Evolutionary conservation across 2,888 invertebrate species (phyloP).

Genomic region (Chorisops tibialis): DNA sequence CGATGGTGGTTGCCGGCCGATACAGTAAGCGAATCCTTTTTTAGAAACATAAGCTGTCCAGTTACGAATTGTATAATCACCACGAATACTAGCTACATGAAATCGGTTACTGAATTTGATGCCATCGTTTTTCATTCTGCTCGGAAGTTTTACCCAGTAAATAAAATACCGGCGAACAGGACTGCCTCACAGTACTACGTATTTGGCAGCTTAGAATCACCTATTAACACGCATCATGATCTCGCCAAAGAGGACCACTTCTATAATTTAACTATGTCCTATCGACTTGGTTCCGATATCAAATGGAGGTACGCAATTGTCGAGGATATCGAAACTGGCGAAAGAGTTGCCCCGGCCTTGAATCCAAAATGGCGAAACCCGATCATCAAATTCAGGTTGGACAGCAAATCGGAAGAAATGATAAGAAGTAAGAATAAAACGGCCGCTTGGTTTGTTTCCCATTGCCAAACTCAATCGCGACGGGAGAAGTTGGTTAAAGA

Average conservation of each 20-base stretch:
- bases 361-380: slow-evolving; percentile 42
- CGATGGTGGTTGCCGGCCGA: slow-evolving; percentile 39
- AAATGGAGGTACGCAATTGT: slow-evolving; percentile 51
- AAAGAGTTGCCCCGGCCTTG: slow-evolving; percentile 42
- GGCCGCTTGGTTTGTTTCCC: slow-evolving; percentile 59
- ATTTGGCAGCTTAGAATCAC: slow-evolving; percentile 54
- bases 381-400: slow-evolving; percentile 40
- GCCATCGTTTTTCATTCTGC: slow-evolving; percentile 57
- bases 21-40: neutral
- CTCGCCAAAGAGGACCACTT: slow-evolving; percentile 48
- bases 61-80: slow-evolving; percentile 53
- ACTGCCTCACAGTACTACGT: slow-evolving; percentile 53
- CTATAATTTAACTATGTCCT: slow-evolving; percentile 60
- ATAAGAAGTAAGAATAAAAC: slow-evolving; percentile 51
- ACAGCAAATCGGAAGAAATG: slow-evolving; percentile 23
- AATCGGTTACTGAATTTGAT: slow-evolving; percentile 51
- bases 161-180: slow-evolving; percentile 47
- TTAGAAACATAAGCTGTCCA: slow-evolving; percentile 42
- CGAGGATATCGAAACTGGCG: slow-evolving; percentile 39
- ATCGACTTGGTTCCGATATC: slow-evolving; percentile 56
- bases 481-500: slow-evolving; percentile 52
- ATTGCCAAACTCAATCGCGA: slow-evolving; percentile 53
- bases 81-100: slow-evolving; percentile 43
- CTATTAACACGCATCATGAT: slow-evolving; percentile 46
- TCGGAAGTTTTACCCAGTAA: slow-evolving; percentile 42